Conservation (phyloP, 2,888 invertebrate species). For the Tipula confusa region DNA sequence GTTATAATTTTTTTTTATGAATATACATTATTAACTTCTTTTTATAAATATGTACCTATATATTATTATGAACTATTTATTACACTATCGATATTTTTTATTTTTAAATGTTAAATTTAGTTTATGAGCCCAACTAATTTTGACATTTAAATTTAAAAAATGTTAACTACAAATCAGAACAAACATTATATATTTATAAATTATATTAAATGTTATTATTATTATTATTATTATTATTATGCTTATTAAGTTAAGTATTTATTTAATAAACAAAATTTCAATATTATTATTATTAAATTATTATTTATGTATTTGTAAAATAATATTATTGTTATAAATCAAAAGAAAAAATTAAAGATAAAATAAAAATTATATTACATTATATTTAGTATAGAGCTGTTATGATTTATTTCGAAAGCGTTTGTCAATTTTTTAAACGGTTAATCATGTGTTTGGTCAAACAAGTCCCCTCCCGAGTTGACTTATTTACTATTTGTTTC, state of each 20-base stretch:
- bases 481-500: no score
- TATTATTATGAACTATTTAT: not conserved
- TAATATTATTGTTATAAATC: not conserved
- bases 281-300: not conserved
- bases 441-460: no score
- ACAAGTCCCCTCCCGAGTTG: no score
- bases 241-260: not conserved
- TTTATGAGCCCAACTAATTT: constrained; percentile 25
- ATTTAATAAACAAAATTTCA: not conserved
- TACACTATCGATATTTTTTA: not conserved
- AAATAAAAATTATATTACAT: not conserved
- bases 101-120: not conserved
- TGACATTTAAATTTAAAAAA: constrained; percentile 1
- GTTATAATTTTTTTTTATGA: not conserved
- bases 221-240: not conserved
- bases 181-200: not conserved
- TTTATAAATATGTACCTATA: not conserved
- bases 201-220: not conserved
- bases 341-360: not conserved
- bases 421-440: no score
- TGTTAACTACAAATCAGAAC: not conserved
- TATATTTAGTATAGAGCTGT: not conserved
- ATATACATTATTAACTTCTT: not conserved
- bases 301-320: not conserved
- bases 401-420: not conserved